Conservation (phyloP, 2,113 vertebrate species). For the Dromaius novaehollandiae region DNA sequence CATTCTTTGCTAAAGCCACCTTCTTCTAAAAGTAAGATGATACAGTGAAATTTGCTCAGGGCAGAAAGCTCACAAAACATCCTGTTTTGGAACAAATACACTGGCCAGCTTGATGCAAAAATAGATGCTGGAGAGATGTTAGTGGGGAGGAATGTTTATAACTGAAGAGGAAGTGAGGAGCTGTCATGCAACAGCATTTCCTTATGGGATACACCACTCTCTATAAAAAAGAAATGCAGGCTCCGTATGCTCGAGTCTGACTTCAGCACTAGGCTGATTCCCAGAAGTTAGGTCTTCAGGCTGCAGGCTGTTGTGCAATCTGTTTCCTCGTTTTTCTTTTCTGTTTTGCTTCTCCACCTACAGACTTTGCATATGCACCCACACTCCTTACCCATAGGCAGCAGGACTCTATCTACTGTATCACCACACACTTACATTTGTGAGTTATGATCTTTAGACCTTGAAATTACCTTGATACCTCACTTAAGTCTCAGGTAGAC, state of each 20-base stretch:
- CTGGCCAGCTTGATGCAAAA: neutral
- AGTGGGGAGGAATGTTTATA: neutral
- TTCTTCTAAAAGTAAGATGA: neutral
- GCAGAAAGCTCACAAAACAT: neutral
- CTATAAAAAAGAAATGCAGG: neutral
- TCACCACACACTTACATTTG: neutral
- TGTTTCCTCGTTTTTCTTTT: neutral
- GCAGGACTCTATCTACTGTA: neutral
- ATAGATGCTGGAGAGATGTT: neutral
- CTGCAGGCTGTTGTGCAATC: neutral
- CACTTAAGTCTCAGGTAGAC: neutral
- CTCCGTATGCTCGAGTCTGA: neutral
- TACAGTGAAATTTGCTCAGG: neutral
- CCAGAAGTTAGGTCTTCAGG: neutral
- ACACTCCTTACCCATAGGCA: neutral
- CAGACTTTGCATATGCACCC: neutral
- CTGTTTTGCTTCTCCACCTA: neutral
- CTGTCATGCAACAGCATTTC: neutral
- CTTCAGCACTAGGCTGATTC: neutral
- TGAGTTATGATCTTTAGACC: slow-evolving; percentile 16
- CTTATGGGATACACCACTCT: neutral
- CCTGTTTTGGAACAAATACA: neutral
- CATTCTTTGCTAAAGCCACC: neutral
- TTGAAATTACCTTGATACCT: slow-evolving; percentile 15
- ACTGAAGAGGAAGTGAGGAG: neutral